These are phyloP conservation scores for Melanostoma scalare DNA, from an alignment of 2,888 invertebrate genomes.

Conservation along the genomic window DNA sequence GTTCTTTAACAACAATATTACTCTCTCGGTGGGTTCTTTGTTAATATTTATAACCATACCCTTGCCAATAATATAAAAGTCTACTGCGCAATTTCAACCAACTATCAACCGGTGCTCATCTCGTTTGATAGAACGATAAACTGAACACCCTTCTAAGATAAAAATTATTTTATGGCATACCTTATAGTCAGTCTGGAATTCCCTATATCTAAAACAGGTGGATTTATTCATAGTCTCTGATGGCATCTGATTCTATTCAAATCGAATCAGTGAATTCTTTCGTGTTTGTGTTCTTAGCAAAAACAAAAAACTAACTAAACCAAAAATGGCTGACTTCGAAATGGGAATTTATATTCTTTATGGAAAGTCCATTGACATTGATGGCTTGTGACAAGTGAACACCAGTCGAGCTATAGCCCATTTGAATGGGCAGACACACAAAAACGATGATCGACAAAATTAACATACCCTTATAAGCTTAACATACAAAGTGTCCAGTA, in stretches of 20 bases:
- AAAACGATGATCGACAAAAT: conserved; percentile 47
- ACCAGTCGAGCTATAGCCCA: conserved; percentile 39
- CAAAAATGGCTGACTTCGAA: conserved; percentile 32
- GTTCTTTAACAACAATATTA: conserved; percentile 50
- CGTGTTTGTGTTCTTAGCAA: background rate
- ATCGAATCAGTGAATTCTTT: conserved; percentile 19
- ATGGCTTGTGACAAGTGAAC: conserved; percentile 70
- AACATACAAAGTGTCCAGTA: conserved; percentile 35
- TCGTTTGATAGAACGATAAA: conserved; percentile 41
- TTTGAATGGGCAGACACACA: conserved; percentile 34
- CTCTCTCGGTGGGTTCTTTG: conserved; percentile 40
- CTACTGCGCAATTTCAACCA: background rate
- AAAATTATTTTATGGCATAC: conserved; percentile 31
- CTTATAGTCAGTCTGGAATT: conserved; percentile 25
- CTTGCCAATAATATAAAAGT: background rate
- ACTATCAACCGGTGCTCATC: background rate
- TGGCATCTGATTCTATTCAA: conserved; percentile 56
- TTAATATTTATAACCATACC: conserved; percentile 58
- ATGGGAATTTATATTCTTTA: conserved; percentile 24
- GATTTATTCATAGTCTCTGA: conserved; percentile 62
- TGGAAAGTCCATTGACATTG: conserved; percentile 71
- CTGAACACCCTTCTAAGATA: conserved; percentile 49
- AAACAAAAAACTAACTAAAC: conserved; percentile 29
- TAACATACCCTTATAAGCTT: conserved; percentile 46
- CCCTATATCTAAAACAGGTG: conserved; percentile 63